Percentiles rank a stretch among this genome's conserved stretches.
Evolutionary conservation across 2,113 vertebrate species (phyloP).

Genomic region (Burhinus oedicnemus): DNA sequence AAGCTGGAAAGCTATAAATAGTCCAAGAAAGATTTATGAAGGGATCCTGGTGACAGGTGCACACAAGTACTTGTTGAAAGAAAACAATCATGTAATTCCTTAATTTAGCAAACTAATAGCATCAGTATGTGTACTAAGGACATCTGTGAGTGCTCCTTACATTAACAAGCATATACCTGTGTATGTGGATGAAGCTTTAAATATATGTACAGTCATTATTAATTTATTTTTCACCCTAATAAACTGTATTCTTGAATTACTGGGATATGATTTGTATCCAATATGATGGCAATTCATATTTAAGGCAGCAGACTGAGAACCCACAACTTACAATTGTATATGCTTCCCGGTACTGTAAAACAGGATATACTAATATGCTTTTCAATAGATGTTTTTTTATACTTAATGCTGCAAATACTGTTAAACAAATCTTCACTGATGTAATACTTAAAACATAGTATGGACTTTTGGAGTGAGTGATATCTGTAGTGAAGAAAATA

Average conservation of each 20-base stretch:
- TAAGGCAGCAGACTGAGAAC: not conserved
- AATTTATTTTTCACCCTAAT: not conserved
- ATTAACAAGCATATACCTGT: not conserved
- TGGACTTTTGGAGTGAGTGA: not conserved
- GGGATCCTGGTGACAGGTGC: not conserved
- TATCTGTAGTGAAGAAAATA: not conserved
- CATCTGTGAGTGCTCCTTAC: not conserved
- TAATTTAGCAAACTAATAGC: not conserved
- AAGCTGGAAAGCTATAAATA: not conserved
- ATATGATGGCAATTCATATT: not conserved
- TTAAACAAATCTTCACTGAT: not conserved
- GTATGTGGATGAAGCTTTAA: not conserved
- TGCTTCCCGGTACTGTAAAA: not conserved
- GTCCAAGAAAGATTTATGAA: not conserved
- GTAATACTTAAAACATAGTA: not conserved
- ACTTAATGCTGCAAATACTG: not conserved
- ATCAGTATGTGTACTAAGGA: not conserved
- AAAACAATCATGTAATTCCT: not conserved
- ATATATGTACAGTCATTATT: not conserved
- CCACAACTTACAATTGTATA: not conserved
- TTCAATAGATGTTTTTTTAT: not conserved
- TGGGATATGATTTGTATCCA: not conserved
- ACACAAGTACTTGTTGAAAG: not conserved
- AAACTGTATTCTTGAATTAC: not conserved
- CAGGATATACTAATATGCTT: not conserved